Conservation (phyloP, 1,140 invertebrate genomes). For the Latrodectus geometricus region DNA sequence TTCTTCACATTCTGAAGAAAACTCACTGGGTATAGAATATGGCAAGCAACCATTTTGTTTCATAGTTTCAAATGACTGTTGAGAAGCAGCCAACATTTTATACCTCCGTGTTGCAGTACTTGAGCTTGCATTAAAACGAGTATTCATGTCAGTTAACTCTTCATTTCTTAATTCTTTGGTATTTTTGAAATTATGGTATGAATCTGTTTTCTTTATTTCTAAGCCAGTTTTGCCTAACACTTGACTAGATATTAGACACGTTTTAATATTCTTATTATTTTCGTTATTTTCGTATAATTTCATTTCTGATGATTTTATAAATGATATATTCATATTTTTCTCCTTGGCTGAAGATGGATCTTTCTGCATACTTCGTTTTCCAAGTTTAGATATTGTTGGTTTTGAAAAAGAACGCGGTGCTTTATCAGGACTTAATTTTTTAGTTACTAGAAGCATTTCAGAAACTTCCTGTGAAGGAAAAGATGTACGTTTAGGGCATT, state of each 20-base stretch:
- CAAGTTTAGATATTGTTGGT: neutral
- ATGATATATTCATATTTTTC: neutral
- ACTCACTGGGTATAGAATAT: neutral
- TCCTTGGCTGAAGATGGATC: neutral
- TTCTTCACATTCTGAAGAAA: neutral
- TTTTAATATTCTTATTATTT: neutral
- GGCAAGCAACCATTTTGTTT: neutral
- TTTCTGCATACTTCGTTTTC: neutral
- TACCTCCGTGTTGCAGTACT: conserved; percentile 22
- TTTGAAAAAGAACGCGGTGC: neutral
- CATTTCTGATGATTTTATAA: neutral
- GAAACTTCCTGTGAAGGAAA: conserved; percentile 24
- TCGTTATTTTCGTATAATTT: neutral
- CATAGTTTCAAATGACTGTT: neutral
- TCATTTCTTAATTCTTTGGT: conserved; percentile 1
- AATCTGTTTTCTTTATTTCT: neutral
- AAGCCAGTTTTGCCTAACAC: neutral
- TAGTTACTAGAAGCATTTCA: neutral
- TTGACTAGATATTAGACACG: neutral
- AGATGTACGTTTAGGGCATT: conserved; percentile 20
- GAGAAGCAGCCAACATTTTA: conserved; percentile 44
- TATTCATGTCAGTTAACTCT: conserved; percentile 38
- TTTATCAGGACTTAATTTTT: neutral
- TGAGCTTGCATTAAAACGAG: conserved; percentile 38
- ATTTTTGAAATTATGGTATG: neutral